A percentile compares a stretch with the other conserved stretches of the same genome.
Evolutionary conservation across 2,113 vertebrate genomes (phyloP).

Genomic region (Galeopterus variegatus): DNA sequence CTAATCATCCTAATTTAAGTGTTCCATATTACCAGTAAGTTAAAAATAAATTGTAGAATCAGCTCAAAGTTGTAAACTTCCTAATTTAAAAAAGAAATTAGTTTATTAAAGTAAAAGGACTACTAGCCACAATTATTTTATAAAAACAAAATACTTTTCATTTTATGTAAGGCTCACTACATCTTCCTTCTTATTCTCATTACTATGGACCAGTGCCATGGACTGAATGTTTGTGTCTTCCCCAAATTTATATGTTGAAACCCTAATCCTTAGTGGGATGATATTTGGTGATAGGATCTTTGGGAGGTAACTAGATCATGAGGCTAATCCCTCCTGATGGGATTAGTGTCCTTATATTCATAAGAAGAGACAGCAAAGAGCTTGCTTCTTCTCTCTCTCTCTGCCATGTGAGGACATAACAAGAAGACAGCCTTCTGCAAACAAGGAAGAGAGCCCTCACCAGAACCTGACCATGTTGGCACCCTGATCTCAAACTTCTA

Average conservation of each 20-base stretch:
- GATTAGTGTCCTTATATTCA: not conserved
- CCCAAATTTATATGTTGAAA: not conserved
- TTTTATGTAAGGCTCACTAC: not conserved
- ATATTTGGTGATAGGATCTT: not conserved
- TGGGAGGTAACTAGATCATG: no score
- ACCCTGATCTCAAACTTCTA: not conserved
- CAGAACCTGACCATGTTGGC: not conserved
- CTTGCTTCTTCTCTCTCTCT: not conserved
- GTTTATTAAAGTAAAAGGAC: not conserved
- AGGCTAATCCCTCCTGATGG: not conserved
- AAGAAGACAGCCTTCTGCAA: not conserved
- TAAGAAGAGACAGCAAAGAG: not conserved
- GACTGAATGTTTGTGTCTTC: not conserved
- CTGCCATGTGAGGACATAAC: not conserved
- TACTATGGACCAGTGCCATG: not conserved
- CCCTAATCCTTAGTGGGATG: not conserved
- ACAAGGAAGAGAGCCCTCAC: not conserved
- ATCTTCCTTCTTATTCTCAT: not conserved
- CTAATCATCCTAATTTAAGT: not conserved
- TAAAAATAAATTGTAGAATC: not conserved
- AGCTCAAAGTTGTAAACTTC: not conserved
- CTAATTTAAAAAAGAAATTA: not conserved
- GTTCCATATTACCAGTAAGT: not conserved
- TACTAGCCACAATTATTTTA: not conserved
- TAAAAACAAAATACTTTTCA: not conserved